Evolutionary conservation across 2,888 invertebrate species (phyloP).

Genomic region (Micoletzkya japonica): DNA sequence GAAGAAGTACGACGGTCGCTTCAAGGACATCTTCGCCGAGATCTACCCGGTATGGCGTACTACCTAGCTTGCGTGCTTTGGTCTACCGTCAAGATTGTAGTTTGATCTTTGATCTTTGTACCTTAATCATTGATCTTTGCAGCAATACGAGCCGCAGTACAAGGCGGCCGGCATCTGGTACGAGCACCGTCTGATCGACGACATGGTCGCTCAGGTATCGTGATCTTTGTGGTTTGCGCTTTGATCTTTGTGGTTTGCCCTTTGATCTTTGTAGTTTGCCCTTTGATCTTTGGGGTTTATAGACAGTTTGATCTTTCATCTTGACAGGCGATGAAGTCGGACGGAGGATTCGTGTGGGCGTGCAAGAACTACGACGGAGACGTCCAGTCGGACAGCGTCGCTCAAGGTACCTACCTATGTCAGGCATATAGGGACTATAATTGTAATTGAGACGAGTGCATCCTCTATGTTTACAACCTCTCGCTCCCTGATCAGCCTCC

Average conservation of each 20-base stretch:
- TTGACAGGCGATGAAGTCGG: slow-evolving; percentile 72
- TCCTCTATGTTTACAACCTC: background rate
- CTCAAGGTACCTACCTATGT: slow-evolving; percentile 69
- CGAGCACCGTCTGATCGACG: slow-evolving; percentile 95
- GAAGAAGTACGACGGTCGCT: slow-evolving; percentile 84
- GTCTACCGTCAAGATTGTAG: too few species aligned
- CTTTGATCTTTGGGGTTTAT: slow-evolving; percentile 32
- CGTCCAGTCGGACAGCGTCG: slow-evolving; percentile 85
- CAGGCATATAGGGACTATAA: background rate
- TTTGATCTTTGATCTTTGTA: slow-evolving; percentile 1
- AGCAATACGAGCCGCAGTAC: slow-evolving; percentile 80
- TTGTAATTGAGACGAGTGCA: background rate
- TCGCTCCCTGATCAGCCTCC: background rate
- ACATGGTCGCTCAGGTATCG: slow-evolving; percentile 95
- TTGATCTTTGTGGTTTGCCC: too few species aligned
- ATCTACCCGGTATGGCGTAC: slow-evolving; percentile 69
- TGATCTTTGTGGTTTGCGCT: slow-evolving; percentile 6
- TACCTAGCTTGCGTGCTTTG: background rate
- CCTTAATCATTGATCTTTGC: background rate
- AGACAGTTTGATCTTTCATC: background rate
- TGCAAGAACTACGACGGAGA: slow-evolving; percentile 88
- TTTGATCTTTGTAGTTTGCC: slow-evolving; percentile 13
- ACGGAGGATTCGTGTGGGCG: slow-evolving; percentile 94
- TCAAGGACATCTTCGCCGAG: slow-evolving; percentile 89
- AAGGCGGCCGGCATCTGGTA: slow-evolving; percentile 91